Base-by-base conservation (phyloP, 1,140 invertebrate genomes). In the Colletes latitarsis region DNA sequence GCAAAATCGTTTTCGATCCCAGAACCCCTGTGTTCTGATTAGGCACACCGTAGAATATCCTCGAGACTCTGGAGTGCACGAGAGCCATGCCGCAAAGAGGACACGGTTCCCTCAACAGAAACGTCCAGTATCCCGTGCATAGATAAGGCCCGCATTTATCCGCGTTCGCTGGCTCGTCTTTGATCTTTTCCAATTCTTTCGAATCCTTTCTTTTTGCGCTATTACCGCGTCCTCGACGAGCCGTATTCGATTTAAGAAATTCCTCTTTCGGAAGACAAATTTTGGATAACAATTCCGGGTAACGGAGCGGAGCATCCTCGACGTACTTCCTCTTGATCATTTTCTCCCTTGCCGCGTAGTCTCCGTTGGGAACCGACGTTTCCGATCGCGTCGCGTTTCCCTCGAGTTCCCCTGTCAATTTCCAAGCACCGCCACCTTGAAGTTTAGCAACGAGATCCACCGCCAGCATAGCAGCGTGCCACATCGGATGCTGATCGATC, bases 81-180 rank as follows among this genome's bases (percentile, higher is more conserved):
- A 99, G 92, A 1, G 97, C 98, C 98, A 99, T 99, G 0, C 97
- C 94, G 94, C 98, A 99, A 95, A 99, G 98, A 3, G 97, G 90
- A 93, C 98, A 99, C 0, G 98, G 98, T 90, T 99, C 98, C 75
- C 94, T 94, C 3, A 96, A 95, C 15, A 98, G 89, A 90, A 98
- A 99, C 1, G 97, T 91, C 94, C 98, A 96, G 93, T 97, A 98
- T 12, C 96, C 96, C 0, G 98, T 99, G 92, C 98, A 98, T 8
- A 99, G 93, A 92, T 99, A 99, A 0, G 96, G 95, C 3, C 95
- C 95, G 53, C 91, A 94, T 75, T 93, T 94, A 30, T 84, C 76
- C 6, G 82, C 3, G 6, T 46, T 30, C 2, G 15, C 0, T 17
- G 49, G 30, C 49, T 30, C 30, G 30, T 30, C 30, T 30, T 12